A percentile compares a stretch with the other conserved stretches of the same genome.
Conservation (phyloP, 1,140 invertebrate genomes). For the Dolichoris vasculosae region DNA sequence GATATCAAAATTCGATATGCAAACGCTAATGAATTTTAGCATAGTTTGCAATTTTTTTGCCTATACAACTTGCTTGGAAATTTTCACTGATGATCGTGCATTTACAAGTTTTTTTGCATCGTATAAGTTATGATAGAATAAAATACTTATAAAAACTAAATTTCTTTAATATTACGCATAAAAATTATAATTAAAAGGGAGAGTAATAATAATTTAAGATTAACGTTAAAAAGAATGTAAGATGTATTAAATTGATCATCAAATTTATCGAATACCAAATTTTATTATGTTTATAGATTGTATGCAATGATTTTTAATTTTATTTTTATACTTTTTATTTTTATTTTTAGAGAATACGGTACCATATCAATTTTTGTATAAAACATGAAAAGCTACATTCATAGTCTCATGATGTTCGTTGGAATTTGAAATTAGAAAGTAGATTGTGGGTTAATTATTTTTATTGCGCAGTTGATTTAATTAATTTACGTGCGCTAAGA, state of each 20-base stretch:
- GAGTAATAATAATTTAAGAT: too few species aligned
- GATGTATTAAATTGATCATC: too few species aligned
- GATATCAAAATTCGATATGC: background rate
- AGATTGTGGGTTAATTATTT: background rate
- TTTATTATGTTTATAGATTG: too few species aligned
- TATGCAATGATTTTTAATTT: too few species aligned
- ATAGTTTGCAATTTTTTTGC: conserved; percentile 30
- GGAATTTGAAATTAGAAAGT: background rate
- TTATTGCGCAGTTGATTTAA: background rate
- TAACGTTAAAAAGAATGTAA: too few species aligned
- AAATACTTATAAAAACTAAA: too few species aligned
- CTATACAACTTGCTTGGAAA: background rate
- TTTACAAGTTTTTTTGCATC: background rate
- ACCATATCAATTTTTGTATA: background rate
- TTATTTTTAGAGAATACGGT: too few species aligned
- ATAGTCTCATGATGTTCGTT: background rate
- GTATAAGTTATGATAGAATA: background rate
- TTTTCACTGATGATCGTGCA: background rate
- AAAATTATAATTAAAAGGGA: too few species aligned
- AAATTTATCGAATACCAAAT: too few species aligned
- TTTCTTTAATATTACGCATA: too few species aligned
- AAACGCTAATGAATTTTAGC: background rate
- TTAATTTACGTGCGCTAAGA: background rate
- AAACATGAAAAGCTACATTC: background rate
- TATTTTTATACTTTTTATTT: too few species aligned